phyloP scores from a whole-genome alignment of 2,888 invertebrate genomes.

The Stictocephala bisonia region DNA sequence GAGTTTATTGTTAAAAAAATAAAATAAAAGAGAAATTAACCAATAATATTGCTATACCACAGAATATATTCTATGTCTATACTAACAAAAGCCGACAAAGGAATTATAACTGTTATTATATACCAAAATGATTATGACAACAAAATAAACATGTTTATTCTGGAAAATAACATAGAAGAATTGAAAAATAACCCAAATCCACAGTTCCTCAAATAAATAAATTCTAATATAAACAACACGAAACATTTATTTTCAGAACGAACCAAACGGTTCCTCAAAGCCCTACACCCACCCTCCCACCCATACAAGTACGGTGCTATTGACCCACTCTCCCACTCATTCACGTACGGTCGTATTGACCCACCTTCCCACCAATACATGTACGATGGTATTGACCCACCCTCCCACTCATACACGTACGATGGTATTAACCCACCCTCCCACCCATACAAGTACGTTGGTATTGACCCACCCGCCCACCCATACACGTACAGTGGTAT shows the following conservation, averaged over 20 bases:
- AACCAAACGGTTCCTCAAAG: not conserved
- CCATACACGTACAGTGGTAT: no score
- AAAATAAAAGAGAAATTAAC: conserved; percentile 2
- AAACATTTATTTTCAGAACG: not conserved
- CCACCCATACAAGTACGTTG: no score
- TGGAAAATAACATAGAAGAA: not conserved
- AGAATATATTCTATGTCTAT: no score
- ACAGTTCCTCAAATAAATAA: not conserved
- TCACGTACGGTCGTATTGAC: no score
- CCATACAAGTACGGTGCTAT: no score
- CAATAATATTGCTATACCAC: not conserved
- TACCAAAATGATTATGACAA: conserved; percentile 54
- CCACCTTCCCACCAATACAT: no score
- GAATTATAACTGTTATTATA: conserved; percentile 12
- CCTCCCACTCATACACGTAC: no score
- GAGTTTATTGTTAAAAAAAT: not conserved
- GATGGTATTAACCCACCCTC: no score
- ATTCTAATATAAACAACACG: not conserved
- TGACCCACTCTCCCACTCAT: no score
- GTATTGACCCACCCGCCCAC: no score
- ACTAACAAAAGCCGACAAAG: conserved; percentile 26
- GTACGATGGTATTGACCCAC: no score
- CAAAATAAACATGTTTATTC: conserved; percentile 65
- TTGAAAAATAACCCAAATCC: conserved; percentile 5
- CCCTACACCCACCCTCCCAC: no score